Evolutionary conservation across 2,888 invertebrate genomes (phyloP), one percentile per base, ranked within the genome.

Genomic region (Lasioglossum oenotherae): DNA sequence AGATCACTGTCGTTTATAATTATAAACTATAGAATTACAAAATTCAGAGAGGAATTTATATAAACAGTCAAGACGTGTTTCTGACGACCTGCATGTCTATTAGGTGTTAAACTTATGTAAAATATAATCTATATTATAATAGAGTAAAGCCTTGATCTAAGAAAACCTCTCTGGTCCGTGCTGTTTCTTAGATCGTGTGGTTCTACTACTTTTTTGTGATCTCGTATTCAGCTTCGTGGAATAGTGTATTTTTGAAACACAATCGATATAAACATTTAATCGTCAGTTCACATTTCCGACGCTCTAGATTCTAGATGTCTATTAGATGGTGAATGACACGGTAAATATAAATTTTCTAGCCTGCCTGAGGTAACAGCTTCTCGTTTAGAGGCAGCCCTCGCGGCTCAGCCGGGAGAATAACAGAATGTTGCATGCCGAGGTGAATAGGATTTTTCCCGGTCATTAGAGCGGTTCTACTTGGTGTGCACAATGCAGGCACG

Each of bases 391-490:
- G 97, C n/a, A 98, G 95, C 2, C 97, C 97, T 93, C 97, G 97
- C 0, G 97, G 97, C 92, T 98, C 97, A 0, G 97, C 96, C 31
- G 97, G 97, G 74, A 96, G 93, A 69, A 98, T 96, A 1, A 97
- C 97, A 87, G 96, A 96, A 87, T 97, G 97, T 92, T 98, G 98
- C 95, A 97, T 96, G 57, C 98, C 98, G 97, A 92, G 96, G 94
- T 97, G 97, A 95, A 98, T 98, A 0, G 98, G 98, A 95, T 98
- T 98, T 95, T 97, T 97, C 60, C 98, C 98, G 0, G 98, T 98
- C 83, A 98, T 96, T 1, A 98, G 95, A 0, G 98, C 97, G 1
- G 97, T 96, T 85, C 98, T 96, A 0, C 98, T 98, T 0, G 98
- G 98, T 0, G 98, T 98, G 93, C 98, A 98, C 84, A 98, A 96